Evolutionary conservation across 2,797 vertebrate genomes (phyloP), one percentile per base, ranked within the genome.

Genomic region (Pteropus rufus): DNA sequence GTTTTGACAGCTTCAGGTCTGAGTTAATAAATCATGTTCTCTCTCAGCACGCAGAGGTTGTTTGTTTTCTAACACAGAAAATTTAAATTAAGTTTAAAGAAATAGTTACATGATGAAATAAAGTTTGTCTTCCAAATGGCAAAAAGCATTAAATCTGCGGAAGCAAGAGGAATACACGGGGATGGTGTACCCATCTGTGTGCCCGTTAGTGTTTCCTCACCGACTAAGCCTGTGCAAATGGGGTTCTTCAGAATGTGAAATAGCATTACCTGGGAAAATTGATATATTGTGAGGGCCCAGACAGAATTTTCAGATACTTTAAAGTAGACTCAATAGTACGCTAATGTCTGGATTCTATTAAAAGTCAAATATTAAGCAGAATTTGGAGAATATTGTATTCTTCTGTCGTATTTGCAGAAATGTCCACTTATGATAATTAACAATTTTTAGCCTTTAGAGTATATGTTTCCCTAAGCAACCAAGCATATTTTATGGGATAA

Each of bases 1-100:
- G 70, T 92, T 97, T 86, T 96, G 96, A 97, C 92, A 97, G 65
- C 60, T 98, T 97, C 87, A 73, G 76, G 97, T 69, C 56, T 89
- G 95, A 26, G 18, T 90, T 94, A 81, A n/a, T 49, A 86, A 81
- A 64, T 15, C 84, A 0, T 92, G 93, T 95, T 89, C 11, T 75
- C 81, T 65, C 41, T 96, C 96, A 90, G 80, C 36, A 89, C 36
- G 34, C 95, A 15, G 72, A 23, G n/a, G 7, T 77, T 75, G 19
- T 82, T 72, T 87, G 15, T 23, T 62, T 81, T 96, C 75, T 54
- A 67, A 79, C 52, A 15, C 34, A 93, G 52, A 88, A 73, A 44
- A 83, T 23, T 19, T 46, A 60, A 54, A 26, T 70, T 79, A 72
- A 65, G 10, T 60, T 52, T 89, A 46, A 69, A 54, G 15, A 86